phyloP scores from a whole-genome alignment of 1,140 invertebrate species.

The Charaxes varanes region DNA sequence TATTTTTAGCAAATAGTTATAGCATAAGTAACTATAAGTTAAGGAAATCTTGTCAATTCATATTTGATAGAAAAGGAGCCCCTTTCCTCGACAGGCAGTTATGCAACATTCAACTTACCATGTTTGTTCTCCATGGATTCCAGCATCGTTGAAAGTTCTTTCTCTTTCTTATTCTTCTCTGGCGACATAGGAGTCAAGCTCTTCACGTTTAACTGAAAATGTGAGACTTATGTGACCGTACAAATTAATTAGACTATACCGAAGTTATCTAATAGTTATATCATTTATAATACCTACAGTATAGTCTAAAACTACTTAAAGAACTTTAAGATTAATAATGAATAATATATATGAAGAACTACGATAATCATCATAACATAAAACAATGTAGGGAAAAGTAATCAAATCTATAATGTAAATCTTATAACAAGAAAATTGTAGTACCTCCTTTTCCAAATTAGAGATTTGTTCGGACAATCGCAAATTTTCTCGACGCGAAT shows the following conservation, averaged over 20 bases:
- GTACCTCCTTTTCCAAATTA: slow-evolving; percentile 85
- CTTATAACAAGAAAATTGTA: too few species aligned
- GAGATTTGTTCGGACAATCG: slow-evolving; percentile 84
- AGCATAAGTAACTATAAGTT: too few species aligned
- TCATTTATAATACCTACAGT: too few species aligned
- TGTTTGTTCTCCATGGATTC: slow-evolving; percentile 87
- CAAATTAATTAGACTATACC: not conserved
- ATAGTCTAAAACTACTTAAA: too few species aligned
- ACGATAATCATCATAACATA: too few species aligned
- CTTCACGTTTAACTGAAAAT: slow-evolving; percentile 60
- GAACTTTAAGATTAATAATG: too few species aligned
- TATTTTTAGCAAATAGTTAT: slow-evolving; percentile 3
- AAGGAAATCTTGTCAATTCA: too few species aligned
- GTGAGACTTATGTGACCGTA: not conserved
- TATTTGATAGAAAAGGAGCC: too few species aligned
- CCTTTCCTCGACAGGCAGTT: too few species aligned
- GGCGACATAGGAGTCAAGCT: slow-evolving; percentile 66
- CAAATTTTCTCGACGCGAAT: slow-evolving; percentile 84
- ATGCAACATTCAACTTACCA: slow-evolving; percentile 75
- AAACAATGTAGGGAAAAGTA: too few species aligned
- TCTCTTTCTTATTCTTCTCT: slow-evolving; percentile 76
- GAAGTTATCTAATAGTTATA: not conserved
- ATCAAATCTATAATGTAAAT: too few species aligned
- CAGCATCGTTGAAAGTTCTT: slow-evolving; percentile 82
- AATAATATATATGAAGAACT: too few species aligned